Evolutionary conservation across 2,797 vertebrate genomes (phyloP), one percentile per base, ranked within the genome.

Genomic region (Nothura maculosa): DNA sequence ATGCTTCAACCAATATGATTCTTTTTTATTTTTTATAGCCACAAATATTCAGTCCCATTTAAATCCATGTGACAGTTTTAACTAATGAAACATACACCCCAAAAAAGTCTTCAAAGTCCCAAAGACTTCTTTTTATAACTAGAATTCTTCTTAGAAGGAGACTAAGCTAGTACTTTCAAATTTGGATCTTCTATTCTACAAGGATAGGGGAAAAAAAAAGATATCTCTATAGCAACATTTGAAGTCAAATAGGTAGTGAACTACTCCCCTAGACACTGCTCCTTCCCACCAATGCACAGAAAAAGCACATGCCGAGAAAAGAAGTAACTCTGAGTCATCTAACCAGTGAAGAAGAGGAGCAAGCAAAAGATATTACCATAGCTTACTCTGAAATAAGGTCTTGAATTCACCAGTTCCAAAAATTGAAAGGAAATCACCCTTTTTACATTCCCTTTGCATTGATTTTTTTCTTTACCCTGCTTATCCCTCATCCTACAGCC

Each of bases 281-380:
- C 12, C 25, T 63, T 24, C 10, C 9, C 12, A 84, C 18, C 20
- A 50, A 45, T 5, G 3, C 5, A 43, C 0, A 63, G 7, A 40
- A 69, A 80, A 92, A 92, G 14, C 5, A 58, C 34, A 50, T 6
- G 3, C 15, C 48, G 52, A 58, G 11, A 42, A 67, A 63, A 58
- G 16, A 10, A 84, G 2, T 4, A 58, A 66, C 12, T 27, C 14
- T 66, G 50, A 54, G 17, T 9, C 4, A 54, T 22, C 9, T 2
- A 7, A 24, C 8, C 20, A 42, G 6, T 48, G 6, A 7, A 28
- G 57, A 28, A n/a, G 7, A 3, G 1, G 1, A 75, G 11, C 6
- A 78, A 25, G 16, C 1, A 27, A 38, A 67, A 20, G 24, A 66
- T 34, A 52, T 69, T 25, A 5, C 45, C 2, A 6, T 42, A 55